These are phyloP conservation scores for Drosophila kohkoa DNA, from an alignment of 1,140 invertebrate genomes.

Conservation along the genomic window DNA sequence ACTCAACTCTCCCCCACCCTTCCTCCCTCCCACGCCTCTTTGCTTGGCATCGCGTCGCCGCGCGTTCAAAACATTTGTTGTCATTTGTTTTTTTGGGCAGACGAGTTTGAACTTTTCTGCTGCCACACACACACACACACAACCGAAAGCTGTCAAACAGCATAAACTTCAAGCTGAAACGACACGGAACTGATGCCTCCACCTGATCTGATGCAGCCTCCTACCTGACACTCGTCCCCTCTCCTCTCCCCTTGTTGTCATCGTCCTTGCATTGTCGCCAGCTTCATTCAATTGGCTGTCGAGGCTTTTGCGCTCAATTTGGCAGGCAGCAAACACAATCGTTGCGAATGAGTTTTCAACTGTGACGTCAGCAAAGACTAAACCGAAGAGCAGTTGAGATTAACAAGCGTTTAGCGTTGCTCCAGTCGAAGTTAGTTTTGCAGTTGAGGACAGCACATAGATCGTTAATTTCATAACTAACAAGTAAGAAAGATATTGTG, in stretches of 20 bases:
- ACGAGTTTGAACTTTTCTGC: constrained; percentile 51
- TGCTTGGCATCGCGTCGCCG: no score
- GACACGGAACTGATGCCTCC: constrained; percentile 73
- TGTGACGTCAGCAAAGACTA: constrained; percentile 41
- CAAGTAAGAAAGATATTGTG: no score
- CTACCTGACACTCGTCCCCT: not conserved
- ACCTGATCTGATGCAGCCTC: constrained; percentile 52
- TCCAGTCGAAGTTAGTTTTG: not conserved
- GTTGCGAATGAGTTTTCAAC: constrained; percentile 62
- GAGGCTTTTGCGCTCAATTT: constrained; percentile 79
- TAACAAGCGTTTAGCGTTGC: not conserved
- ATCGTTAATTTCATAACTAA: no score
- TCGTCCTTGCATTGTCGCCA: not conserved
- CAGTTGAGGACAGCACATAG: no score
- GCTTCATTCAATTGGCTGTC: constrained; percentile 48
- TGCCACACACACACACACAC: constrained; percentile 48
- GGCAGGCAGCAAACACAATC: constrained; percentile 62
- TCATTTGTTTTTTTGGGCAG: constrained; percentile 48
- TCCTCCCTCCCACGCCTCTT: no score
- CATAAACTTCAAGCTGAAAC: constrained; percentile 81
- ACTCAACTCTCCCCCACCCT: constrained; percentile 3
- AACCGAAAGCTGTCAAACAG: constrained; percentile 69
- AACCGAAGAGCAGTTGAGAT: not conserved
- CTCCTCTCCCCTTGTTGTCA: not conserved
- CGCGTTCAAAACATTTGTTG: constrained; percentile 16